Base-by-base conservation (phyloP, 2,888 invertebrate species). In the Cryptocephalus primarius region DNA sequence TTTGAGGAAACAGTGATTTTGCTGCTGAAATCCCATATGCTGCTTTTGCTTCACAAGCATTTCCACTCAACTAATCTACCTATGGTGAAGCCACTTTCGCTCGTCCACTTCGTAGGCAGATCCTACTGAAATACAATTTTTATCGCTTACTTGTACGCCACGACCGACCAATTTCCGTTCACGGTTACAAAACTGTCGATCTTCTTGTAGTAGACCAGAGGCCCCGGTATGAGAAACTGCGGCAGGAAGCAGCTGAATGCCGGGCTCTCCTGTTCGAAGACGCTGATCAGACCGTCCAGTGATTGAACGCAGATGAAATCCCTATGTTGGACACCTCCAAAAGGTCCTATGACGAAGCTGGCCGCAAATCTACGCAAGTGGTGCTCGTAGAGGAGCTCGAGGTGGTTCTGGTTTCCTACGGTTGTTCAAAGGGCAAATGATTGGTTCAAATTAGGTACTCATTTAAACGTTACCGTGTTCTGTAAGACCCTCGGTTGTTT, bases 251-350 rank as follows among this genome's bases (percentile, higher is more conserved):
- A 85, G 60, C 82, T 80, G 65, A 94, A 92, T 11, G 86, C 77
- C 65, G 86, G 88, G 45, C 85, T 83, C 69, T 96, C 95, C 71
- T 94, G 94, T 65, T 96, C 96, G 67, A 85, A 95, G 65, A 97
- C 88, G 46, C 85, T 82, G 12, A 96, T 68, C 44, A 85, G 81
- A 10, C 95, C 93, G 70, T 96, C 94, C 59, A 95, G 70, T 33
- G 88, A 88, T 64, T 92, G 91, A 13, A 96, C 82, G 65, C 94
- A 94, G 48, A 94, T 76, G 59, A 94, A 90, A 67, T 95, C 93
- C 61, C 89, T 76, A 2, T 83, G 82, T 63, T 82, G 80, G 1
- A 83, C 83, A 45, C 85, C 84, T 1, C 94, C 94, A 71, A 96
- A 96, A 2, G 87, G 79, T 1, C 95, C 96, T 53, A 81, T 75